phyloP scores from a whole-genome alignment of 2,888 invertebrate species.

The Magallana nippona region DNA sequence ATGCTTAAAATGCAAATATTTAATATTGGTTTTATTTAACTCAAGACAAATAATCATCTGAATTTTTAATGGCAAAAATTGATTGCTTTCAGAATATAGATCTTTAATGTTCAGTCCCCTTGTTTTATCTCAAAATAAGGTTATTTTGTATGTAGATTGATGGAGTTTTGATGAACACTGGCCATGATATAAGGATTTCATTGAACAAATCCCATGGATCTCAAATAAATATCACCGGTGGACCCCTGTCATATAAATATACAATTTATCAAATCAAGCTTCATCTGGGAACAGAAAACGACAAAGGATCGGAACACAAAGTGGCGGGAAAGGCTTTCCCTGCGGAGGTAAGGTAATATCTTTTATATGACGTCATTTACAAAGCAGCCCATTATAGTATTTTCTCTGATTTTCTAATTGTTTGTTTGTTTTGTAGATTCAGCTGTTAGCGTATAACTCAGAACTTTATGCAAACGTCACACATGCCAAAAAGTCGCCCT shows the following conservation, averaged over 20 bases:
- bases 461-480: constrained; percentile 59
- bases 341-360: constrained; percentile 89
- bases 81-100: no score
- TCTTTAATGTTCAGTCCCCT: no score
- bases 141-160: constrained; percentile 85
- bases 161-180: constrained; percentile 94
- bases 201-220: constrained; percentile 85
- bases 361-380: neutral
- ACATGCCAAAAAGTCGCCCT: constrained; percentile 54
- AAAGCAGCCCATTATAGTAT: no score
- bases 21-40: no score
- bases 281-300: constrained; percentile 85
- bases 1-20: no score
- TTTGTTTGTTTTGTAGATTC: constrained; percentile 50
- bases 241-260: constrained; percentile 96
- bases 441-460: constrained; percentile 59
- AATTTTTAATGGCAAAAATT: no score
- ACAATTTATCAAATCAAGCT: constrained; percentile 95
- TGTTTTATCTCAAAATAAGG: no score
- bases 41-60: no score
- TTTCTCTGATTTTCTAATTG: neutral
- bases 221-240: constrained; percentile 95
- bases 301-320: constrained; percentile 97
- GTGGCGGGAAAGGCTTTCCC: constrained; percentile 97
- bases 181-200: constrained; percentile 95